These are phyloP conservation scores for Cantharis rufa DNA, from an alignment of 2,888 invertebrate genomes.

Conservation along the genomic window DNA sequence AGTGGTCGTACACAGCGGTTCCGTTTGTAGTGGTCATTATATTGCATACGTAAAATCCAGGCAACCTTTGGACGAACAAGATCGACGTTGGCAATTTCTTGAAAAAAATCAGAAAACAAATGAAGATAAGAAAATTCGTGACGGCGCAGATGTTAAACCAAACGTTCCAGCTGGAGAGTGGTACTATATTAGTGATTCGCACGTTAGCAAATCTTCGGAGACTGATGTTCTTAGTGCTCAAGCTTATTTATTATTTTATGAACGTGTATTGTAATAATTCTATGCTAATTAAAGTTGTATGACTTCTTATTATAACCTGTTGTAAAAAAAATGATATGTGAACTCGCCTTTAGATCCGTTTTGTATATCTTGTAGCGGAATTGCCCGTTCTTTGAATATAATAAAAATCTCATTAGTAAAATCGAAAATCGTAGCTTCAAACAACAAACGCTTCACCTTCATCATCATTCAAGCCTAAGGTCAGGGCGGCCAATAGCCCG, in stretches of 20 bases:
- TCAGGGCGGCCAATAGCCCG: too few species aligned
- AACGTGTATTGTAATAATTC: constrained; percentile 78
- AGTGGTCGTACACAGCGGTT: constrained; percentile 93
- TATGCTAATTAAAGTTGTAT: background rate
- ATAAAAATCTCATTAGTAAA: background rate
- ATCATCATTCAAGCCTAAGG: too few species aligned
- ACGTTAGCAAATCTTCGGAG: constrained; percentile 80
- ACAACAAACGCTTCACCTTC: background rate
- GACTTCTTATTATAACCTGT: background rate
- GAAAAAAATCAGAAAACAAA: constrained; percentile 56
- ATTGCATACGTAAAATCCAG: constrained; percentile 93
- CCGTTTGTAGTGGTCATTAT: constrained; percentile 88
- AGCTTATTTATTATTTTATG: constrained; percentile 97
- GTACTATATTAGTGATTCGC: constrained; percentile 93
- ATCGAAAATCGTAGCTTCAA: background rate
- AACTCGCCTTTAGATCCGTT: background rate
- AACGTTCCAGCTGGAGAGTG: constrained; percentile 75
- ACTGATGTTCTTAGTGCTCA: constrained; percentile 81
- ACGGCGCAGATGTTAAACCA: constrained; percentile 52
- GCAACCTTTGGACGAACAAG: constrained; percentile 53
- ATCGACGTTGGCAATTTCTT: constrained; percentile 74
- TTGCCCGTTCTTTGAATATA: background rate
- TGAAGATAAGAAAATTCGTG: constrained; percentile 53
- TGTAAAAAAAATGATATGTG: background rate
- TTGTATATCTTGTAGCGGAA: background rate